A percentile compares a stretch with the other conserved stretches of the same genome.
Evolutionary conservation across 2,113 vertebrate genomes (phyloP).

Genomic region (Nipponia nippon): DNA sequence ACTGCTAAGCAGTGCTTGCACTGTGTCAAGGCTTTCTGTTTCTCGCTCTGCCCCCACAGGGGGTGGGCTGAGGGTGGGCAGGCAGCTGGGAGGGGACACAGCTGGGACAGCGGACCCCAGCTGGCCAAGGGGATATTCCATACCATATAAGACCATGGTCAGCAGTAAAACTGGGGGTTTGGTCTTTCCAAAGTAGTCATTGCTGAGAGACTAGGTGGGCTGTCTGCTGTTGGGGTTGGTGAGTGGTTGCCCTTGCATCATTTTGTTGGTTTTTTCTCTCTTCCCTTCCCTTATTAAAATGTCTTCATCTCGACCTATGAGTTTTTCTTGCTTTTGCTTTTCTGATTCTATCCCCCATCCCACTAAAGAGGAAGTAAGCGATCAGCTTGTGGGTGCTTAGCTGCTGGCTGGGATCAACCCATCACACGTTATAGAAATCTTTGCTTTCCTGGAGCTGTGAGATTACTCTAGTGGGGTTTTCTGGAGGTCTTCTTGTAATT

Average conservation of each 20-base stretch:
- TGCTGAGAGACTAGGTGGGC: neutral
- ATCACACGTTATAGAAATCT: neutral
- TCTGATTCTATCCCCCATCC: neutral
- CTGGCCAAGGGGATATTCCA: neutral
- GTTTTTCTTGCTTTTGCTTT: neutral
- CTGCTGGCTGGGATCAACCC: neutral
- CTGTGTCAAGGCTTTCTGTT: neutral
- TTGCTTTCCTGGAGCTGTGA: neutral
- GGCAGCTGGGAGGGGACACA: fast-evolving
- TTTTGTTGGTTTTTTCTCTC: neutral
- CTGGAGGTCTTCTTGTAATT: neutral
- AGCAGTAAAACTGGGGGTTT: neutral
- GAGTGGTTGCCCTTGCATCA: neutral
- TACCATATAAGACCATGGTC: neutral
- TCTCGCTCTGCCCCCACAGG: fast-evolving
- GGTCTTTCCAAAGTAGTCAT: neutral
- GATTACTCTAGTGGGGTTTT: neutral
- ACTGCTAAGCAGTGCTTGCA: neutral
- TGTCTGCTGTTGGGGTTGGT: neutral
- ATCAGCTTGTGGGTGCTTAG: neutral
- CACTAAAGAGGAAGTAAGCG: neutral
- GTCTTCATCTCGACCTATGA: neutral
- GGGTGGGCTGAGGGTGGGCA: neutral
- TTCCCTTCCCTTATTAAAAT: neutral
- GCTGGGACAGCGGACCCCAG: neutral